These are phyloP conservation scores for Drosophila crucigera DNA, from an alignment of 2,888 invertebrate species.

Conservation along the genomic window DNA sequence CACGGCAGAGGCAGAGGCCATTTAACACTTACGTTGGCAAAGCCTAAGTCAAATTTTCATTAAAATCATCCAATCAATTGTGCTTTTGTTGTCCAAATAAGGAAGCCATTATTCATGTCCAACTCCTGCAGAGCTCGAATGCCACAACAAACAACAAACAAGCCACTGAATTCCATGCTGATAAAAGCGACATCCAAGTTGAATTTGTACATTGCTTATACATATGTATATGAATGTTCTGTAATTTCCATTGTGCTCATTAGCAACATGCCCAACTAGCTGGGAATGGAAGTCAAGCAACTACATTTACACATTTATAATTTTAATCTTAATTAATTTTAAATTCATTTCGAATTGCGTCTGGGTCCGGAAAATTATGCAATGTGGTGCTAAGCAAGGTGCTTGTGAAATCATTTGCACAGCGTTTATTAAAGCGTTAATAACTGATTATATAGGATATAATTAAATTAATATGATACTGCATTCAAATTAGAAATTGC, in stretches of 20 bases:
- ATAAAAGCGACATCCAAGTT: conserved; percentile 12
- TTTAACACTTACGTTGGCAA: conserved; percentile 23
- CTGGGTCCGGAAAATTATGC: neutral
- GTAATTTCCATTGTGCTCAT: conserved; percentile 19
- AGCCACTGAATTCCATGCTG: neutral
- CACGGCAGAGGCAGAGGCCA: conserved; percentile 17
- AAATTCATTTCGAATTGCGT: conserved; percentile 1
- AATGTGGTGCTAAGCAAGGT: neutral
- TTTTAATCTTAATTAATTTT: conserved; percentile 1
- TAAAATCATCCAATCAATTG: conserved; percentile 38
- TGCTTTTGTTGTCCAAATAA: conserved; percentile 24
- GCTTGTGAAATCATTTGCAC: neutral
- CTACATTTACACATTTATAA: neutral
- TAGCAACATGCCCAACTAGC: neutral
- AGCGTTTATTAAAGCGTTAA: neutral
- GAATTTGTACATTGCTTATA: conserved; percentile 20
- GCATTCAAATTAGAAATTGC: neutral
- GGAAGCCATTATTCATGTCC: conserved; percentile 33
- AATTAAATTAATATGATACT: neutral
- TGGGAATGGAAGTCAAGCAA: neutral
- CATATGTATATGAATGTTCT: neutral
- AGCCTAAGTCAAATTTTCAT: conserved; percentile 25
- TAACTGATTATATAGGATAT: neutral
- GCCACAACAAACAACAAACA: conserved; percentile 15
- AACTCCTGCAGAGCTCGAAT: neutral